Evolutionary conservation across 2,888 invertebrate species (phyloP).

Genomic region (Podotricha telesiphe): DNA sequence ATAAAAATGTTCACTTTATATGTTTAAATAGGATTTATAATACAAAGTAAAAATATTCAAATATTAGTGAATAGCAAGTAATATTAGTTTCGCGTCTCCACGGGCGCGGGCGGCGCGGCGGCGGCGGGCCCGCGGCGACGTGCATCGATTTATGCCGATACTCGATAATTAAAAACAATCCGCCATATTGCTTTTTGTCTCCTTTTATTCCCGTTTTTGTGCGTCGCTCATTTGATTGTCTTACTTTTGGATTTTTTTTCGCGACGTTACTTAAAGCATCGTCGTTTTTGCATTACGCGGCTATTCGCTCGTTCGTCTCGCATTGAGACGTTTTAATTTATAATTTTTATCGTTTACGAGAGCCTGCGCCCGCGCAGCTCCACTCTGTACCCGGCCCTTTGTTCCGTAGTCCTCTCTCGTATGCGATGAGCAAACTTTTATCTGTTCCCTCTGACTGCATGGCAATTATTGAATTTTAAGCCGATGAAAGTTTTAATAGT

Average conservation of each 20-base stretch:
- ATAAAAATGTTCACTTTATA: no score
- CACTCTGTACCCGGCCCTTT: conserved; percentile 24
- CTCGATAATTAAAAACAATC: conserved; percentile 84
- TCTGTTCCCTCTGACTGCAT: conserved; percentile 31
- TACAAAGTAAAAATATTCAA: not conserved
- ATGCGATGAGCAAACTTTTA: conserved; percentile 27
- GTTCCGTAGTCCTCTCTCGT: conserved; percentile 33
- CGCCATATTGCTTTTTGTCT: conserved; percentile 81
- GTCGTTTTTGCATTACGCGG: conserved; percentile 66
- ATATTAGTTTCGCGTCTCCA: conserved; percentile 49
- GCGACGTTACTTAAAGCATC: conserved; percentile 59
- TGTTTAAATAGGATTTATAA: no score
- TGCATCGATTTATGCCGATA: conserved; percentile 83
- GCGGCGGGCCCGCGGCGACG: conserved; percentile 78
- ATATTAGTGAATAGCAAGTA: not conserved
- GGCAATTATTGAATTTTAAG: conserved; percentile 32
- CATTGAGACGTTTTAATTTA: conserved; percentile 78
- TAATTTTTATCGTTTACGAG: conserved; percentile 60
- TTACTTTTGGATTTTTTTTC: conserved; percentile 65
- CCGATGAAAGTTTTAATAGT: conserved; percentile 23
- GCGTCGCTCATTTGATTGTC: conserved; percentile 83
- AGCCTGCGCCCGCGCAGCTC: conserved; percentile 41
- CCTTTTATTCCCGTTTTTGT: conserved; percentile 80
- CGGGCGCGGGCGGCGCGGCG: conserved; percentile 56
- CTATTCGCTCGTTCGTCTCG: conserved; percentile 66